Evolutionary conservation across 2,113 vertebrate genomes (phyloP), one percentile per base, ranked within the genome.

Genomic region (Hucho hucho): DNA sequence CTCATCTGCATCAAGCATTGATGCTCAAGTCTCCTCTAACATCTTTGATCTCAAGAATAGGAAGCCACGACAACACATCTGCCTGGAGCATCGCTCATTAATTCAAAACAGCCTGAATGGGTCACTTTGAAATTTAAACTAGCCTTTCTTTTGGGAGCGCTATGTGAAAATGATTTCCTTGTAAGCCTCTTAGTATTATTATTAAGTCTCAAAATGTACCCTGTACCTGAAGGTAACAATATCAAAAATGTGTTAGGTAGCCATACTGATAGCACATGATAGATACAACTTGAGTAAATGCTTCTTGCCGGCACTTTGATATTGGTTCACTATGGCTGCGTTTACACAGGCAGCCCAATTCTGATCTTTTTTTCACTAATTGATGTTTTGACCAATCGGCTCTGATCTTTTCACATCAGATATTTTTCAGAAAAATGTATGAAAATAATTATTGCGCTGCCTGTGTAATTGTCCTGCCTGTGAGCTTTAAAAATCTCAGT

Each of bases 171-270:
- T 43, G 43, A 64, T 74, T 49, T 72, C 28, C 74, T 82, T 85
- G 79, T 75, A 85, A 72, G 81, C 76, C 72, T 80, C 80, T 76
- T 20, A 65, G 58, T 5, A 28, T 13, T 72, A 32, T 63, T 46
- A 25, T 64, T 69, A 37, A 37, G 18, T 29, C 25, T 70, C 20
- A 32, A 67, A 46, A 26, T 72, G 32, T 28, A 61, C 28, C 56
- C 89, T 92, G 81, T 93, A 92, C 78, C 87, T 84, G 67, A 49
- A 18, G n/a, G n/a, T 22, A 61, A 22, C n/a, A 22, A 61, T 61
- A 61, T 61, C 1, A 24, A 6, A 22, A 11, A 9, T 61, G 58
- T 61, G 58, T 61, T 22, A 61, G 18, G n/a, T 61, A 61, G 58
- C n/a, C 6, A 61, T 61, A 9, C n/a, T 24, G n/a, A 24, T 61